Evolutionary conservation across 2,888 invertebrate genomes (phyloP).

Genomic region (Resseliella maxima): DNA sequence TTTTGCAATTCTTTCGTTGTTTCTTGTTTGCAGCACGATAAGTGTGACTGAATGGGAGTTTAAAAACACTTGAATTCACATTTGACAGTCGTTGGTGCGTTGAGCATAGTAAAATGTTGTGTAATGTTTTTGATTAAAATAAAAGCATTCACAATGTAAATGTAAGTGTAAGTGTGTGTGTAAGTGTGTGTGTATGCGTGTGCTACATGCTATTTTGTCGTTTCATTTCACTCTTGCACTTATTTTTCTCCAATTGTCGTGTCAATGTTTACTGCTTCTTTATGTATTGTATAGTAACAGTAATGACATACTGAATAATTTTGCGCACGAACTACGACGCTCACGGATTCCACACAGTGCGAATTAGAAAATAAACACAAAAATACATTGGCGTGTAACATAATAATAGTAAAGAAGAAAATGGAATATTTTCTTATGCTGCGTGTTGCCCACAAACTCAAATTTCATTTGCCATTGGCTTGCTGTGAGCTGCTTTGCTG

Average conservation of each 20-base stretch:
- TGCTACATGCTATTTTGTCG: not conserved
- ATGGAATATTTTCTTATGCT: conserved; percentile 11
- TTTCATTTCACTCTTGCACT: not conserved
- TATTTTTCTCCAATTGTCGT: not conserved
- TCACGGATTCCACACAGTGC: not conserved
- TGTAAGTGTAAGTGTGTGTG: too few relatives aligned
- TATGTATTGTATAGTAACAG: not conserved
- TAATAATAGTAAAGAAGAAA: not conserved
- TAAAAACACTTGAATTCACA: conserved; percentile 40
- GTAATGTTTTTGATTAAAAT: conserved; percentile 51
- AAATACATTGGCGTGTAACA: conserved; percentile 1
- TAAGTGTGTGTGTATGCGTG: not conserved
- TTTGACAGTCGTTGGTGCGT: conserved; percentile 24
- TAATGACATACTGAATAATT: not conserved
- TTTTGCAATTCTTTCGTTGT: not conserved
- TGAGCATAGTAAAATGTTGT: conserved; percentile 20
- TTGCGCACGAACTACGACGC: not conserved
- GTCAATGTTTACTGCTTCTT: not conserved
- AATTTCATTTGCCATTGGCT: not conserved
- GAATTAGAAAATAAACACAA: not conserved
- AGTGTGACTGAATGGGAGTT: conserved; percentile 15
- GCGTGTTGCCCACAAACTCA: not conserved
- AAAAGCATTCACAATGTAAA: not conserved
- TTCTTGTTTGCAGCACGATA: not conserved
- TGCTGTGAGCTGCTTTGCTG: not conserved